Conservation (phyloP, 2,113 vertebrate genomes). For the Hemichromis elongatus region DNA sequence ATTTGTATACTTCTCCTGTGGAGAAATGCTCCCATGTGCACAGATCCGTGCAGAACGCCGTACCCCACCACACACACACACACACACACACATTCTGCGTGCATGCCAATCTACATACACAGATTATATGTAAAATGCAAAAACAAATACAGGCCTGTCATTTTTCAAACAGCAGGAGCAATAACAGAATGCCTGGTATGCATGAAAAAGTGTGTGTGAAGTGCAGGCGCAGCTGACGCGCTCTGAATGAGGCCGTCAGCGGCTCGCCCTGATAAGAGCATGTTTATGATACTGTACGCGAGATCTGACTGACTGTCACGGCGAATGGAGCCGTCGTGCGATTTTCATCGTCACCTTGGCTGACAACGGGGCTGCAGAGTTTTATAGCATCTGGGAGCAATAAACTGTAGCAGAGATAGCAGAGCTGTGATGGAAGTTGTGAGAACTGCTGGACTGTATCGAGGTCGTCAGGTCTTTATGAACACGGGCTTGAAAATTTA, state of each 20-base stretch:
- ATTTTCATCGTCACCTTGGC: conserved; percentile 53
- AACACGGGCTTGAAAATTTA: conserved; percentile 14
- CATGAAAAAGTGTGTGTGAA: background rate
- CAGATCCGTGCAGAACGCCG: background rate
- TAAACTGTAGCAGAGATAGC: conserved; percentile 39
- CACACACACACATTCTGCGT: background rate
- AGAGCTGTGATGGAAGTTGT: conserved; percentile 21
- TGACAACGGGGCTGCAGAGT: conserved; percentile 31
- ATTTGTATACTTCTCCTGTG: background rate
- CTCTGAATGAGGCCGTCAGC: conserved; percentile 8
- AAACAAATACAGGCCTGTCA: conserved; percentile 17
- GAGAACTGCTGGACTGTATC: background rate
- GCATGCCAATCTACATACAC: background rate
- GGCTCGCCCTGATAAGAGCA: conserved; percentile 35
- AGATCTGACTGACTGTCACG: conserved; percentile 53
- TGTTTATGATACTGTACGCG: conserved; percentile 25
- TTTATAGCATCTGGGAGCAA: conserved; percentile 53
- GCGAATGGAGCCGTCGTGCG: conserved; percentile 23
- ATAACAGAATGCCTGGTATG: background rate
- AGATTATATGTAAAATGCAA: background rate
- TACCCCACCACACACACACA: background rate
- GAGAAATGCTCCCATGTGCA: background rate
- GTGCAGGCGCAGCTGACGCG: background rate
- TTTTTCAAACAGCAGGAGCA: conserved; percentile 31
- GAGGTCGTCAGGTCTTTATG: conserved; percentile 18